Base-by-base conservation (phyloP, 1,140 invertebrate species). In the Andricus grossulariae region DNA sequence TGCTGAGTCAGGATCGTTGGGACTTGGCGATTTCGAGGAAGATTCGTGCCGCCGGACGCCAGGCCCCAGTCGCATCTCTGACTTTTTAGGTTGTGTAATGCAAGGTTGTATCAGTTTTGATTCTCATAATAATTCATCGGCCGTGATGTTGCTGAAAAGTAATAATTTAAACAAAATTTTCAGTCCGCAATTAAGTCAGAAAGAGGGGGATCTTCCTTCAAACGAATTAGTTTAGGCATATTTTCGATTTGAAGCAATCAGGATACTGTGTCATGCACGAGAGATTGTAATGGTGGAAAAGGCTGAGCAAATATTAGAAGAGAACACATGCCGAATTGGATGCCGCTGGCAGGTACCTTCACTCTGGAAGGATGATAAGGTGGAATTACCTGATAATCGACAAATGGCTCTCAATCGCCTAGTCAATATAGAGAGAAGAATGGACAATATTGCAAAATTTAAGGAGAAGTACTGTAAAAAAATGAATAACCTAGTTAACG, bases 391-490 rank as follows among this genome's bases (percentile, higher is more conserved):
- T 5, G 51, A 73, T 3, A 75, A 25, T 16, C 72, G 74, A 54
- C 13, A 13, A 19, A 54, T 19, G 6, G 78, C 78, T 6, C 18
- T 73, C 15, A n/a, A 52, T 6, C 15, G 78, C 19, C 18, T 79
- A 19, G 7, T 19, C 70, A 19, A 77, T 70, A 0, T 57, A 85
- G 55, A 75, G 39, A 19, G n/a, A n/a, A n/a, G n/a, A n/a, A n/a
- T n/a, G n/a, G n/a, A n/a, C n/a, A n/a, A n/a, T n/a, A n/a, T n/a
- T n/a, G n/a, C n/a, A n/a, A n/a, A n/a, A n/a, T n/a, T n/a, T n/a
- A n/a, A n/a, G n/a, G n/a, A n/a, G n/a, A n/a, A n/a, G n/a, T n/a
- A n/a, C n/a, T n/a, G n/a, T n/a, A n/a, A n/a, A n/a, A n/a, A n/a
- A n/a, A n/a, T n/a, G n/a, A n/a, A n/a, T n/a, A n/a, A n/a, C n/a